Percentiles rank a stretch among this genome's conserved stretches.
These are phyloP conservation scores for Thysanoteuthis rhombus DNA, from an alignment of 2,888 invertebrate genomes.

Conservation along the genomic window DNA sequence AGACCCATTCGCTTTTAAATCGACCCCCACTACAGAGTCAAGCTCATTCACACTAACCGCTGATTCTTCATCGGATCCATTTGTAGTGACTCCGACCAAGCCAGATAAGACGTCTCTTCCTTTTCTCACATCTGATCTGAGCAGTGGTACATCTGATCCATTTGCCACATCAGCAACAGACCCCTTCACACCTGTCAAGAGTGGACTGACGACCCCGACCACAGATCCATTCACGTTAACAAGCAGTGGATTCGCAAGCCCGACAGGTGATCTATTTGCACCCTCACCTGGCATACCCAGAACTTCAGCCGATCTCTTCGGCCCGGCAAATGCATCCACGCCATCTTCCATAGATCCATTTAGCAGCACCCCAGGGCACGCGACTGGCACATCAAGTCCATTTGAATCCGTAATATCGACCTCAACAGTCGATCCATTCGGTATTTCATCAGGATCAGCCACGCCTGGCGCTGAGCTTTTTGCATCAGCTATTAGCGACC, in stretches of 20 bases:
- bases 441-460: background rate
- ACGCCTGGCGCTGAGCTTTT: background rate
- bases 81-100: background rate
- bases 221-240: background rate
- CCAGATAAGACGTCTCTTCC: background rate
- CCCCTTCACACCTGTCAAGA: background rate
- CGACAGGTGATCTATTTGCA: background rate
- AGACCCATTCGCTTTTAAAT: background rate
- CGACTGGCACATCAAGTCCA: background rate
- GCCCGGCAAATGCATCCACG: background rate
- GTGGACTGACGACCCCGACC: background rate
- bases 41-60: background rate
- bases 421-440: background rate
- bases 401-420: background rate
- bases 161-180: background rate
- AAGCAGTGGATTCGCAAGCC: background rate
- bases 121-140: background rate
- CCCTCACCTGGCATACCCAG: background rate
- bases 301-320: background rate
- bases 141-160: background rate
- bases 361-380: background rate
- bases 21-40: background rate
- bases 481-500: background rate
- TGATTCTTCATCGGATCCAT: background rate
- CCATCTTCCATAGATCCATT: background rate